Evolutionary conservation across 53 echinoderm and acorn worm genomes (phyloP).

Genomic region (Patiria pectinifera): DNA sequence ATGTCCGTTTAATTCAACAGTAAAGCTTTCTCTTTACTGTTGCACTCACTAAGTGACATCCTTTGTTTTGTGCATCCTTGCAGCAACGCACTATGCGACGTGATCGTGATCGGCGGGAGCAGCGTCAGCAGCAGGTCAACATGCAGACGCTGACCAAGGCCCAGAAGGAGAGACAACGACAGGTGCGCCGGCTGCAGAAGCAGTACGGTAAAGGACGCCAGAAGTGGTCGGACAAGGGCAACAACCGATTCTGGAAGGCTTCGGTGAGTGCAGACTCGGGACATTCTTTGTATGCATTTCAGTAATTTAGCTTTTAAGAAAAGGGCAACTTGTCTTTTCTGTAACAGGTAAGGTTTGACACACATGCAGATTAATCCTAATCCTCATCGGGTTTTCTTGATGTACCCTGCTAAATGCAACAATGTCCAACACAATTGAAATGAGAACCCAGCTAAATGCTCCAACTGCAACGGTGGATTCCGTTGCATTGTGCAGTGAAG

Average conservation of each 20-base stretch:
- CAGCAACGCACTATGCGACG: slow-evolving; percentile 88
- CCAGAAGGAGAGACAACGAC: slow-evolving; percentile 96
- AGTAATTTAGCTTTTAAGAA: too few relatives aligned
- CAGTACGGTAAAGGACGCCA: slow-evolving; percentile 85
- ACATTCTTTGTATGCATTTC: neutral
- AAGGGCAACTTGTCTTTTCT: too few relatives aligned
- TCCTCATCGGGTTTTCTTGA: too few relatives aligned
- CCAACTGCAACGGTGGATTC: too few relatives aligned
- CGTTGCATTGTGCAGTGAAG: too few relatives aligned
- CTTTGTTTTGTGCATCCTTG: neutral
- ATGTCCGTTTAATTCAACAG: neutral
- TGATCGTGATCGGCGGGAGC: slow-evolving; percentile 91
- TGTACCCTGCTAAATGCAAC: too few relatives aligned
- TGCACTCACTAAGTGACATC: neutral
- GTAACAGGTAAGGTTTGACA: too few relatives aligned
- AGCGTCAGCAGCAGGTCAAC: slow-evolving; percentile 75
- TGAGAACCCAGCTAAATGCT: too few relatives aligned
- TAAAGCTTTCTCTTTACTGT: neutral
- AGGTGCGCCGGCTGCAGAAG: slow-evolving; percentile 94
- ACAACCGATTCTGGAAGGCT: slow-evolving; percentile 66
- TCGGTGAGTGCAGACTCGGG: slow-evolving; percentile 17
- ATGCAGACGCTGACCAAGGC: slow-evolving; percentile 97
- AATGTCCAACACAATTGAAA: too few relatives aligned
- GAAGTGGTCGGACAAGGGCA: slow-evolving; percentile 91
- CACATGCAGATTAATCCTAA: too few relatives aligned